phyloP scores from a whole-genome alignment of 2,888 invertebrate genomes.

The Actias luna region DNA sequence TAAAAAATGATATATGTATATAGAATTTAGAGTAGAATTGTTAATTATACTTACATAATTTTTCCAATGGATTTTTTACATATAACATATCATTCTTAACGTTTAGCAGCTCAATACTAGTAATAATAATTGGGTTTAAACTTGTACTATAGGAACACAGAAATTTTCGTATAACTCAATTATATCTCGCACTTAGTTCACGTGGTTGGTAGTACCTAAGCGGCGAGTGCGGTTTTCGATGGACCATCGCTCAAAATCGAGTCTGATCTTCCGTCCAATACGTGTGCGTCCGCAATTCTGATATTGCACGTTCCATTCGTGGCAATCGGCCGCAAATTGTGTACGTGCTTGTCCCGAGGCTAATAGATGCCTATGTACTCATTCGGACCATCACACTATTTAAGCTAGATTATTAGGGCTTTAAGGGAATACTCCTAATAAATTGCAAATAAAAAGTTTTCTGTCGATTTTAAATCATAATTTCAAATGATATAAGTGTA shows the following conservation, averaged over 20 bases:
- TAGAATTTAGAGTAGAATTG: neutral
- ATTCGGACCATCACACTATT: conserved; percentile 24
- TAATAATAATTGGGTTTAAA: neutral
- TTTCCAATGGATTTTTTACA: neutral
- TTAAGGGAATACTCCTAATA: neutral
- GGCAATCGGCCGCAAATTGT: conserved; percentile 61
- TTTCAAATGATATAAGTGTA: too few relatives aligned
- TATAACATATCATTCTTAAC: neutral
- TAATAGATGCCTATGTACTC: conserved; percentile 42
- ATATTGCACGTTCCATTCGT: conserved; percentile 55
- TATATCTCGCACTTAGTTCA: conserved; percentile 1
- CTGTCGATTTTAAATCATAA: too few relatives aligned
- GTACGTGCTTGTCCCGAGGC: conserved; percentile 50
- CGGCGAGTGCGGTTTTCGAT: conserved; percentile 31
- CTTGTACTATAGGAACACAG: too few relatives aligned
- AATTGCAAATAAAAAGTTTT: neutral
- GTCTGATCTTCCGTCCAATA: conserved; percentile 41
- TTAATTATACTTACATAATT: neutral
- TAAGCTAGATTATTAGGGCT: neutral
- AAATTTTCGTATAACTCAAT: neutral
- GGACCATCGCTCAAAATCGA: conserved; percentile 17
- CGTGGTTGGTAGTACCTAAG: neutral
- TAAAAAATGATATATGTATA: too few relatives aligned
- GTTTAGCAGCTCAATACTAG: neutral
- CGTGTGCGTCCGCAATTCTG: conserved; percentile 39